These are phyloP conservation scores for Psammodynastes pulverulentus DNA, from an alignment of 2,113 vertebrate genomes.

Conservation along the genomic window DNA sequence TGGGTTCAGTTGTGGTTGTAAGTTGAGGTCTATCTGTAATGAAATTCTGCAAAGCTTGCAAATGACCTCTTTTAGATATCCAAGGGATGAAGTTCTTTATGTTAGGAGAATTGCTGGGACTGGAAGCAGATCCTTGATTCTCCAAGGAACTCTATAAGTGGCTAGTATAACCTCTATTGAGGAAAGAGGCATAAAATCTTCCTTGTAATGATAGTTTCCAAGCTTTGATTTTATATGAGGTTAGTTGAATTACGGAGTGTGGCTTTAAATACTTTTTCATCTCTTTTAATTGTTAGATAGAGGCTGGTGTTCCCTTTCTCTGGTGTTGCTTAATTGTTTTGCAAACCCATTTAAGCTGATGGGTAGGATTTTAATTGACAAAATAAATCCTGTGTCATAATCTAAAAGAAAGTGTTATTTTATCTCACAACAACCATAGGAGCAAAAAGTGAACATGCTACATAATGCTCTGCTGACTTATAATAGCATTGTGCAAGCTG, in stretches of 20 bases:
- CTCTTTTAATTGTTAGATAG: not conserved
- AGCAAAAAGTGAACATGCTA: not conserved
- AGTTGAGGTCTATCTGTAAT: too few relatives aligned
- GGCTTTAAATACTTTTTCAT: not conserved
- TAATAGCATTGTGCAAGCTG: not conserved
- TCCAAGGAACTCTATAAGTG: too few relatives aligned
- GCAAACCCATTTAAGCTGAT: not conserved
- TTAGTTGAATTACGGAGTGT: not conserved
- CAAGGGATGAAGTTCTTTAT: not conserved
- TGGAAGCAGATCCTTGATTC: not conserved
- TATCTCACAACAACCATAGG: not conserved
- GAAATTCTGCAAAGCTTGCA: not conserved
- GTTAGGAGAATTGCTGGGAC: not conserved
- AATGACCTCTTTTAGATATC: not conserved
- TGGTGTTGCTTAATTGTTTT: not conserved
- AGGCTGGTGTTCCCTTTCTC: not conserved
- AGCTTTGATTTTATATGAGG: not conserved
- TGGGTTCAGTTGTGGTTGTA: too few relatives aligned
- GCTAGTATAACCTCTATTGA: too few relatives aligned
- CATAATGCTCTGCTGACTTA: not conserved
- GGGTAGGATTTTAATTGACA: not conserved
- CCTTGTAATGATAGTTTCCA: not conserved
- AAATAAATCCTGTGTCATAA: not conserved
- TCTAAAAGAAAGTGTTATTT: not conserved
- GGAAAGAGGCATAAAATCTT: not conserved